Evolutionary conservation across 2,797 vertebrate species (phyloP).

Genomic region (Enteromius fasciolatus): DNA sequence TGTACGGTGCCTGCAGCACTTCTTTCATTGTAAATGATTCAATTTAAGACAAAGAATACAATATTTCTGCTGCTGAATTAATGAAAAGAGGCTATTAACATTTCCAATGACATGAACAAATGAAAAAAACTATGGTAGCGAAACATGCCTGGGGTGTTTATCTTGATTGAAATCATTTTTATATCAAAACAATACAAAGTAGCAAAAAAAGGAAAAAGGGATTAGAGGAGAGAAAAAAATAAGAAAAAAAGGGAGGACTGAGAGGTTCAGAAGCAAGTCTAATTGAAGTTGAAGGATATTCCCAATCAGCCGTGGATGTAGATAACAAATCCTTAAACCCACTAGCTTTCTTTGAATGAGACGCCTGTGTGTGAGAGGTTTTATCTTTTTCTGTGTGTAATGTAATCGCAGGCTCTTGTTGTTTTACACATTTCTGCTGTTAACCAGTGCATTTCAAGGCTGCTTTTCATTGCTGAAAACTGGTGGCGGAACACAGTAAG

Average conservation of each 20-base stretch:
- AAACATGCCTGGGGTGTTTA: slow-evolving; percentile 40
- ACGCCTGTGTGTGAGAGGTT: slow-evolving; percentile 63
- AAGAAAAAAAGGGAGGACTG: slow-evolving; percentile 21
- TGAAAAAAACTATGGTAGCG: slow-evolving; percentile 38
- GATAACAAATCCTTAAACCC: slow-evolving; percentile 64
- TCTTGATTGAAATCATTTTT: slow-evolving; percentile 35
- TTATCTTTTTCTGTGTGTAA: slow-evolving; percentile 64
- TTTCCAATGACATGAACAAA: slow-evolving; percentile 45
- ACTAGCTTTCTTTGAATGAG: slow-evolving; percentile 63
- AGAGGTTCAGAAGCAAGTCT: slow-evolving; percentile 48
- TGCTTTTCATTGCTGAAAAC: slow-evolving; percentile 70
- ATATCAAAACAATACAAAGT: slow-evolving; percentile 17
- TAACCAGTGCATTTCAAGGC: slow-evolving; percentile 65
- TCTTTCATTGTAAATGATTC: slow-evolving; percentile 66
- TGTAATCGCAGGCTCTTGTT: slow-evolving; percentile 68
- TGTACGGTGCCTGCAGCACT: slow-evolving; percentile 68
- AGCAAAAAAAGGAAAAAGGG: background rate
- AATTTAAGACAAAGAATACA: slow-evolving; percentile 59
- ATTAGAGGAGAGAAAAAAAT: slow-evolving; percentile 16
- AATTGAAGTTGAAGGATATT: slow-evolving; percentile 54
- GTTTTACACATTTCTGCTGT: slow-evolving; percentile 71
- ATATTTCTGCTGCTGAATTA: slow-evolving; percentile 60
- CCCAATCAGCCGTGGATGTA: slow-evolving; percentile 49
- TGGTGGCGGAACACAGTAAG: slow-evolving; percentile 70
- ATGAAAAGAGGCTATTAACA: slow-evolving; percentile 64